Conservation (phyloP, 2,113 vertebrate species). For the Triplophysa siluroides region DNA sequence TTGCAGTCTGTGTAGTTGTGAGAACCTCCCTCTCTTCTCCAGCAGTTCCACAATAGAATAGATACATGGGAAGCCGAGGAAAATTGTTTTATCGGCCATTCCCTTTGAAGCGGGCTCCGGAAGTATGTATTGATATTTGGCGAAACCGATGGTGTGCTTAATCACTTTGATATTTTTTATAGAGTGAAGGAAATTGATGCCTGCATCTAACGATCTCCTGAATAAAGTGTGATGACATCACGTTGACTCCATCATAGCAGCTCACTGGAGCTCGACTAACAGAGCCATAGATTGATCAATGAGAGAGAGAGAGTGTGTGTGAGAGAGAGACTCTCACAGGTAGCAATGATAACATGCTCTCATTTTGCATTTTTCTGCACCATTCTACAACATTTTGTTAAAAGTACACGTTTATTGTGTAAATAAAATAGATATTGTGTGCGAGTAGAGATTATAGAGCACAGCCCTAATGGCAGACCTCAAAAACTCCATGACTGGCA, state of each 20-base stretch:
- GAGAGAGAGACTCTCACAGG: slow-evolving; percentile 17
- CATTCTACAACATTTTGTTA: no score
- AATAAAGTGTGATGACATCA: slow-evolving; percentile 47
- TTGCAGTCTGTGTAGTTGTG: background rate
- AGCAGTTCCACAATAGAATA: background rate
- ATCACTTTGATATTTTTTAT: slow-evolving; percentile 49
- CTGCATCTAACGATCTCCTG: slow-evolving; percentile 30
- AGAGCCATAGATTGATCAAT: slow-evolving; percentile 20
- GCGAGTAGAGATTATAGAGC: no score
- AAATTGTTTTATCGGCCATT: slow-evolving; percentile 15
- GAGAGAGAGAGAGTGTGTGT: background rate
- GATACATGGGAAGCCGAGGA: background rate
- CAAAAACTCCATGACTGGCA: slow-evolving; percentile 32
- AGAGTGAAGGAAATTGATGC: slow-evolving; percentile 50
- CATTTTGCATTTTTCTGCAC: no score
- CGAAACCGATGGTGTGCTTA: slow-evolving; percentile 44
- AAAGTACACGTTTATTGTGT: no score
- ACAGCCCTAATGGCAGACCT: slow-evolving; percentile 6
- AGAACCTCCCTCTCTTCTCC: slow-evolving; percentile 8
- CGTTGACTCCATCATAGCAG: slow-evolving; percentile 30
- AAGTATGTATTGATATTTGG: slow-evolving; percentile 48
- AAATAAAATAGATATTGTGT: no score
- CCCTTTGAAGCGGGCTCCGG: slow-evolving; percentile 24
- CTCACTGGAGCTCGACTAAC: slow-evolving; percentile 29
- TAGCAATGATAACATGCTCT: background rate